Base-by-base conservation (phyloP, 1,140 invertebrate genomes). In the Tigriopus japonicus region DNA sequence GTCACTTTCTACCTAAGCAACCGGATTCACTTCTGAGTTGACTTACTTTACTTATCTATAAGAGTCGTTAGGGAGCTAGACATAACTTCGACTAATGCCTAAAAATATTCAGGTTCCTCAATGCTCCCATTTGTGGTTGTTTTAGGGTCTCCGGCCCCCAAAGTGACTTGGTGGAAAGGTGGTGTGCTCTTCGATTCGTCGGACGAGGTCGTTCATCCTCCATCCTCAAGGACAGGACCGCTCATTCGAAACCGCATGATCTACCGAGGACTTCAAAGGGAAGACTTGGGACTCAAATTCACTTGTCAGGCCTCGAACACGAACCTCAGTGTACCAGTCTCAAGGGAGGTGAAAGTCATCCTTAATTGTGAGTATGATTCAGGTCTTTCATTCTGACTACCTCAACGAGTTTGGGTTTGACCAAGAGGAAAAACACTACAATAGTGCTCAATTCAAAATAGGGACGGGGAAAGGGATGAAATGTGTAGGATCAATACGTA, bases 271-370 rank as follows among this genome's bases (percentile, higher is more conserved):
- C 42, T 58, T n/a, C 17, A 28, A 58, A 28, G 55, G 42, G n/a
- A 58, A n/a, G 55, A 58, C 23, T 40, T 58, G n/a, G 17, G 17
- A 28, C 35, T 17, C 13, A 23, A 3, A 17, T 58, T 28, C 40
- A 41, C 42, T 14, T 58, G 55, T 42, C 55, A 58, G 40, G 55
- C 55, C 21, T 40, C 28, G 2, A 58, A 58, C 28, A 58, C 55
- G 1, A 58, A 58, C 40, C 55, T 28, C 14, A 58, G 28, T 41
- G 28, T 41, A 41, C 55, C 55, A 35, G 55, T 58, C 14, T 58
- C 55, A 9, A 41, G 55, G 42, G 23, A 23, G 14, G 28, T 58
- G 15, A 58, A 58, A 58, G 41, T 58, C 17, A 17, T 40, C 17
- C 28, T 58, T 15, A 58, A 58, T 41, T n/a, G 55, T 58, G 35